Evolutionary conservation across 2,113 vertebrate species (phyloP), one percentile per base, ranked within the genome.

Genomic region (Pipra filicauda): DNA sequence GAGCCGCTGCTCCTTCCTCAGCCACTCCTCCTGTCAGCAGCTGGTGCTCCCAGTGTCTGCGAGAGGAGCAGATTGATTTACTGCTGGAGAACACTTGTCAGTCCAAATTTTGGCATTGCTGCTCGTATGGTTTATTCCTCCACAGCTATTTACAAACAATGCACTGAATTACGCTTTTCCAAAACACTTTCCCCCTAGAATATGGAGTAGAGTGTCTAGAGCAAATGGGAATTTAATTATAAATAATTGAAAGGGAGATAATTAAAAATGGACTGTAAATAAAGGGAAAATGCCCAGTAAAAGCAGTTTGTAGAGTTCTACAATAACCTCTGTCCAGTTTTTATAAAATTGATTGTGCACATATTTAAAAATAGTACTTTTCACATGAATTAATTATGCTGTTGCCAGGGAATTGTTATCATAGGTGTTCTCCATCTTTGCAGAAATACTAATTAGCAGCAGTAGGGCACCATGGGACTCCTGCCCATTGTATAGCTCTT

Each of bases 381-480:
- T 44, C 51, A 52, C 69, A 78, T 92, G 72, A 88, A 86, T 88
- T 95, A 88, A 89, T 84, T 87, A 91, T 57, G 57, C 79, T 67
- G 75, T 93, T 96, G 85, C 72, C 69, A 78, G 61, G 89, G 87
- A 82, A 28, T 83, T 69, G 13, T 88, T 90, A 64, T 35, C 52
- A 28, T 72, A 3, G 2, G n/a, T 93, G 52, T 89, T 89, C 41
- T 85, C 86, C 44, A 31, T 92, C 79, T 91, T 67, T 86, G 78
- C 85, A 95, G 86, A 89, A 93, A 82, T 95, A 80, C 62, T 89
- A 81, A 94, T 97, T 78, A 96, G 85, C 39, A 89, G 61, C 75
- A 88, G 49, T 91, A 64, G 78, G 71, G 71, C 46, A 70, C 76
- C 18, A 4, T 67, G 90, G 84, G 84, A 72, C 89, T 85, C 72